Base-by-base conservation (phyloP, 2,797 vertebrate species). In the Xyrichtys novacula region DNA sequence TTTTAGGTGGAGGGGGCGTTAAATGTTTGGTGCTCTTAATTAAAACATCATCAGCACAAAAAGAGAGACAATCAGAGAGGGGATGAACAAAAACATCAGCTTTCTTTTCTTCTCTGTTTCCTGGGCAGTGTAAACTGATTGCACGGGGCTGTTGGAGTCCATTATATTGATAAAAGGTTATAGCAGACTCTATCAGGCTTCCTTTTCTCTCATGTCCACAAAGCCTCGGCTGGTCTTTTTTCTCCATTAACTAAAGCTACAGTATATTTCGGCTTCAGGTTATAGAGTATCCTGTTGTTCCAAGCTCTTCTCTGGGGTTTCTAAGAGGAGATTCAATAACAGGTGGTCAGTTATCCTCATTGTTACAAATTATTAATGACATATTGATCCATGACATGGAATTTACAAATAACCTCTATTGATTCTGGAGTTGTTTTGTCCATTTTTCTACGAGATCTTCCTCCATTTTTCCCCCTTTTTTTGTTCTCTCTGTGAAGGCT, bases 161-260 rank as follows among this genome's bases (percentile, higher is more conserved):
- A 81, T 89, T 82, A 80, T 70, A 77, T 82, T 73, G 83, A 89
- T 85, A 54, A 85, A 76, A 85, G 60, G 65, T 81, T 80, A 73
- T 28, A 72, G 60, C 34, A 34, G 76, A 69, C 73, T 81, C 67
- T 71, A 81, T 81, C 58, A 72, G 74, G 38, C 60, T 58, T 46
- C 29, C 26, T 52, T 60, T 71, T 78, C 58, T 73, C 32, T 54
- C 68, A 38, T 67, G 53, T 73, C 57, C 73, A 53, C 36, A 58
- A 39, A 70, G 39, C 49, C 54, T 57, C 65, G 52, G 67, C 67
- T 62, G 71, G 4, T 81, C 59, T 78, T 88, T 85, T 85, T 54
- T 76, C 77, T 81, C 73, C 75, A 84, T 84, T 88, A 89, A 64
- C 73, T 72, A 61, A 70, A 77, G 61, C 62, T 60, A 26, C 32